These are phyloP conservation scores for Hippopotamyrus pictus DNA, from an alignment of 2,797 vertebrate genomes.

Conservation along the genomic window DNA sequence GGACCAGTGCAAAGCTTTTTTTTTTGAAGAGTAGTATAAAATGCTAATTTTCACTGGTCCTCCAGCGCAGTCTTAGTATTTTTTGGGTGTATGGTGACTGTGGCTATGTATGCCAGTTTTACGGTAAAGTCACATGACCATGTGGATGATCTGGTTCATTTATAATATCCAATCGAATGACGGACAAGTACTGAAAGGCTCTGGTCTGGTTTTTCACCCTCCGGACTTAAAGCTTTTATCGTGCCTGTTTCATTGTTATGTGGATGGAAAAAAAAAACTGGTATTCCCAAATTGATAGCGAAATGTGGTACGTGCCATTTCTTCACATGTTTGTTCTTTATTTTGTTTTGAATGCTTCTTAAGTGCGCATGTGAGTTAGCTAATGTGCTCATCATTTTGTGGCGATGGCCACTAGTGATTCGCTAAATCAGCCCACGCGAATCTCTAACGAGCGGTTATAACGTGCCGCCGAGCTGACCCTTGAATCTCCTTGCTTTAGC, in stretches of 20 bases:
- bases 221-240: background rate
- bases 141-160: background rate
- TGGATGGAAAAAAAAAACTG: background rate
- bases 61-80: background rate
- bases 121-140: background rate
- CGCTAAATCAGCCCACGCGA: background rate
- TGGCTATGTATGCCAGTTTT: background rate
- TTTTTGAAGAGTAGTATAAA: background rate
- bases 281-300: conserved; percentile 1
- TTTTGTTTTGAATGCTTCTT: background rate
- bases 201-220: background rate
- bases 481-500: background rate
- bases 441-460: background rate
- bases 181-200: background rate
- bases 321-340: background rate
- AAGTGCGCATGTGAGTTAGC: background rate
- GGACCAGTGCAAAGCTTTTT: background rate
- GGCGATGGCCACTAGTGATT: background rate
- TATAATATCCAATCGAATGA: background rate
- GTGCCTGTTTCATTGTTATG: background rate
- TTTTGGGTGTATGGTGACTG: background rate
- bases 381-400: background rate
- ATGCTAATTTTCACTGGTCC: background rate
- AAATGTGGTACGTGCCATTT: conserved; percentile 7
- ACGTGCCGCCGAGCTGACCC: background rate